Evolutionary conservation across 2,113 vertebrate genomes (phyloP), one percentile per base, ranked within the genome.

Genomic region (Gavia stellata): DNA sequence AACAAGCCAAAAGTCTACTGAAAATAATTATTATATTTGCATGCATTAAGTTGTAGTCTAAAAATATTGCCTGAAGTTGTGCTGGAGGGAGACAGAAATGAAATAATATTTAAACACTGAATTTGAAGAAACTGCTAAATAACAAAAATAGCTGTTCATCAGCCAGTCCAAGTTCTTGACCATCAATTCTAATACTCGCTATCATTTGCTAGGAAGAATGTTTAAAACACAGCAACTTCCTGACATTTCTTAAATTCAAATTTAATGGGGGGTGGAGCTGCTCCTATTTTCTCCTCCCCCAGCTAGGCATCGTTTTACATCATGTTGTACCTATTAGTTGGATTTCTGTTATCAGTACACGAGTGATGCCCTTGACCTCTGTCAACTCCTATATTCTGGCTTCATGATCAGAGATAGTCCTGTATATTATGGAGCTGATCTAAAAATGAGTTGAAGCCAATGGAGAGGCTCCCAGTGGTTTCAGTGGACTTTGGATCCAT

Each of bases 1-100:
- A 88, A 33, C 33, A 21, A 63, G 19, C 28, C 15, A 24, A 72
- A 68, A 29, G 33, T 29, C 49, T 81, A 28, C 29, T 80, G 53
- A 74, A 94, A 95, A 73, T 31, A 83, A 83, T 91, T n/a, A 58
- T 61, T 91, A 34, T 36, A 42, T 95, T 90, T 93, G 20, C 21
- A 59, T 68, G 24, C 58, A 73, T 94, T 93, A 63, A 80, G 81
- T 62, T 49, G 44, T 3, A 86, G 17, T 79, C 94, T 7, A 24
- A 68, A 86, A 71, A n/a, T 23, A 2, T 67, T 63, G 6, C 71
- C 53, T 70, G 40, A 96, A 84, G 52, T 62, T 80, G 23, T 15
- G 12, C 36, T 70, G 71, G 36, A 74, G 38, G 5, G 14, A 78
- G 71, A 78, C 15, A 86, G 45, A 88, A 94, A 78, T 67, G 4